A percentile compares a stretch with the other conserved stretches of the same genome.
These are phyloP conservation scores for Zygogramma bicolorata DNA, from an alignment of 2,888 invertebrate genomes.

Conservation along the genomic window DNA sequence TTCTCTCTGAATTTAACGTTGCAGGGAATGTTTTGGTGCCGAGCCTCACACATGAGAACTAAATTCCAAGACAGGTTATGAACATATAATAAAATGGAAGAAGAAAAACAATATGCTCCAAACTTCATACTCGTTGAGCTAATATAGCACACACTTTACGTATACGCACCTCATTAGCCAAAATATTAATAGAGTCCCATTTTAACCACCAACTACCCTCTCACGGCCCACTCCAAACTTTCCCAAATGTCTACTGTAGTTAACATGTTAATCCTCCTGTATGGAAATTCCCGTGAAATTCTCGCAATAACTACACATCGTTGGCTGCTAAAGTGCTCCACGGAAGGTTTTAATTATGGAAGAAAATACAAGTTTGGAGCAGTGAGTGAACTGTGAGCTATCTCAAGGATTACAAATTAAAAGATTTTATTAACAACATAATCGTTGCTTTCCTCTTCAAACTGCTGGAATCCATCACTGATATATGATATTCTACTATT, in stretches of 20 bases:
- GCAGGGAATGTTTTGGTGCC: too few relatives aligned
- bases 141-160: slow-evolving; percentile 10
- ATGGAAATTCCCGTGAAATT: slow-evolving; percentile 12
- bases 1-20: too few relatives aligned
- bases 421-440: too few relatives aligned
- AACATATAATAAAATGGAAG: too few relatives aligned
- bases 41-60: too few relatives aligned
- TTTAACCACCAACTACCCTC: slow-evolving; percentile 20
- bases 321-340: slow-evolving; percentile 22
- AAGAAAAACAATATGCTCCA: too few relatives aligned
- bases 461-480: too few relatives aligned
- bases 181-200: slow-evolving; percentile 19
- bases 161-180: slow-evolving; percentile 24
- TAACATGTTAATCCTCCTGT: slow-evolving; percentile 33
- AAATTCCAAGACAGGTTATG: too few relatives aligned
- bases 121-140: background rate
- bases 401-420: too few relatives aligned
- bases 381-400: background rate
- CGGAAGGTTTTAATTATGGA: slow-evolving; percentile 31
- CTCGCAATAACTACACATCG: slow-evolving; percentile 25
- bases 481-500: too few relatives aligned
- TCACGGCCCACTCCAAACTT: slow-evolving; percentile 29
- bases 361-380: slow-evolving; percentile 16
- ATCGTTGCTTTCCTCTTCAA: too few relatives aligned
- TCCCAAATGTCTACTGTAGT: slow-evolving; percentile 31